Evolutionary conservation across 1,140 invertebrate species (phyloP).

Genomic region (Papilio polyxenes): DNA sequence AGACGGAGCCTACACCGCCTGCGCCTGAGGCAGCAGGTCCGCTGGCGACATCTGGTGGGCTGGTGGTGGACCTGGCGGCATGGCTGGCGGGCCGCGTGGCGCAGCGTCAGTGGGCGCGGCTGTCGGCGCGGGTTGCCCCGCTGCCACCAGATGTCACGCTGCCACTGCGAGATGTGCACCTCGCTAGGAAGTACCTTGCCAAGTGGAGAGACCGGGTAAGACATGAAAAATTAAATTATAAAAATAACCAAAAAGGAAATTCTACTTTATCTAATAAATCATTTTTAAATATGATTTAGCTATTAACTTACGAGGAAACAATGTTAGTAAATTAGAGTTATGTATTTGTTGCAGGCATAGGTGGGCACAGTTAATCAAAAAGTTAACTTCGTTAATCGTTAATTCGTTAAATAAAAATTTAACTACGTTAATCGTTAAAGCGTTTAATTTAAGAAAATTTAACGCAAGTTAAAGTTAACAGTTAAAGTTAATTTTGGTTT

Average conservation of each 20-base stretch:
- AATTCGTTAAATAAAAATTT: no score
- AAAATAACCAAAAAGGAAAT: neutral
- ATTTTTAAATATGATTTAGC: no score
- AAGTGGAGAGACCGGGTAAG: slow-evolving; percentile 69
- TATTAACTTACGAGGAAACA: neutral
- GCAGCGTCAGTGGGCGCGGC: slow-evolving; percentile 68
- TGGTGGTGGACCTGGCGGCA: slow-evolving; percentile 73
- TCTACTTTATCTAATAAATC: no score
- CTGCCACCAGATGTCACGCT: slow-evolving; percentile 44
- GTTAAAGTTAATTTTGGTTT: no score
- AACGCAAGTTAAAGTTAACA: no score
- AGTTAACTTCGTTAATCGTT: no score
- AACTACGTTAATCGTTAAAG: no score
- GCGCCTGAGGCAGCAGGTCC: slow-evolving; percentile 35
- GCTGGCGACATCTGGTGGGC: slow-evolving; percentile 51
- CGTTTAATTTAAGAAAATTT: no score
- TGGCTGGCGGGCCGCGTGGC: slow-evolving; percentile 74
- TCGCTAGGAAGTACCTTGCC: slow-evolving; percentile 70
- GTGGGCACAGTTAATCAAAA: no score
- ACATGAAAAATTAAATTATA: slow-evolving; percentile 3
- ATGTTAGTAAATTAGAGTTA: neutral
- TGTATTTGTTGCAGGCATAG: slow-evolving; percentile 50
- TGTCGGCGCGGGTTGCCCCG: slow-evolving; percentile 41
- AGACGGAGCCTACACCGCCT: slow-evolving; percentile 32
- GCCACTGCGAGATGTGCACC: slow-evolving; percentile 58